These are phyloP conservation scores for Cabera pusaria DNA, from an alignment of 2,888 invertebrate species.

Conservation along the genomic window DNA sequence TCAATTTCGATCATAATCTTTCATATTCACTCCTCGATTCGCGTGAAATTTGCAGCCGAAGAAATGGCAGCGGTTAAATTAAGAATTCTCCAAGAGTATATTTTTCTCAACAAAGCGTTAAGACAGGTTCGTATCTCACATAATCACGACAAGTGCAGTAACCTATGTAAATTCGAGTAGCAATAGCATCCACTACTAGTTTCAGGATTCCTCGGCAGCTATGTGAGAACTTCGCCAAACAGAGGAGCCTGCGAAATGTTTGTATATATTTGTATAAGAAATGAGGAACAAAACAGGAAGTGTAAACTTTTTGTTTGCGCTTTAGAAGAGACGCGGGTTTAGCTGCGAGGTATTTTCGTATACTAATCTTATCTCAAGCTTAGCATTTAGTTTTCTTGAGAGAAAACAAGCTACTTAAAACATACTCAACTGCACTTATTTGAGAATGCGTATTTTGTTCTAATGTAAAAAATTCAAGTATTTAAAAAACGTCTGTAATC, in stretches of 20 bases:
- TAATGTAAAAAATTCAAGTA: too few species aligned
- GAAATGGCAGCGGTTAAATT: slow-evolving; percentile 6
- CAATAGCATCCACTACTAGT: slow-evolving; percentile 61
- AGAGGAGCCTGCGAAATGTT: slow-evolving; percentile 63
- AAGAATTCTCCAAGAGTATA: slow-evolving; percentile 8
- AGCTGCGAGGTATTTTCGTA: slow-evolving; percentile 7
- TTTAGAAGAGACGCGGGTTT: slow-evolving; percentile 13
- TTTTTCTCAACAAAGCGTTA: slow-evolving; percentile 15
- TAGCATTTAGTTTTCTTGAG: neutral
- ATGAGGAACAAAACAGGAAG: slow-evolving; percentile 63
- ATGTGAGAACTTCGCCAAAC: slow-evolving; percentile 70
- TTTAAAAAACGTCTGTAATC: too few species aligned
- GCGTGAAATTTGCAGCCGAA: slow-evolving; percentile 9
- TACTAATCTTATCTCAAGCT: slow-evolving; percentile 2
- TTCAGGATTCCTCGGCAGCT: slow-evolving; percentile 64
- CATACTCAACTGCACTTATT: too few species aligned
- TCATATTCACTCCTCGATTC: slow-evolving; percentile 22
- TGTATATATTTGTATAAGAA: slow-evolving; percentile 74
- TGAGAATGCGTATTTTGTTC: too few species aligned
- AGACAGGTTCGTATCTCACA: slow-evolving; percentile 28
- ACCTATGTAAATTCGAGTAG: slow-evolving; percentile 69
- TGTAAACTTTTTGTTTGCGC: slow-evolving; percentile 51
- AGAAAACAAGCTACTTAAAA: too few species aligned
- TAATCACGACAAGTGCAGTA: slow-evolving; percentile 49
- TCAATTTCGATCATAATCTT: slow-evolving; percentile 27